phyloP scores from a whole-genome alignment of 1,140 invertebrate genomes.

The Drosophila parabipectinata region DNA sequence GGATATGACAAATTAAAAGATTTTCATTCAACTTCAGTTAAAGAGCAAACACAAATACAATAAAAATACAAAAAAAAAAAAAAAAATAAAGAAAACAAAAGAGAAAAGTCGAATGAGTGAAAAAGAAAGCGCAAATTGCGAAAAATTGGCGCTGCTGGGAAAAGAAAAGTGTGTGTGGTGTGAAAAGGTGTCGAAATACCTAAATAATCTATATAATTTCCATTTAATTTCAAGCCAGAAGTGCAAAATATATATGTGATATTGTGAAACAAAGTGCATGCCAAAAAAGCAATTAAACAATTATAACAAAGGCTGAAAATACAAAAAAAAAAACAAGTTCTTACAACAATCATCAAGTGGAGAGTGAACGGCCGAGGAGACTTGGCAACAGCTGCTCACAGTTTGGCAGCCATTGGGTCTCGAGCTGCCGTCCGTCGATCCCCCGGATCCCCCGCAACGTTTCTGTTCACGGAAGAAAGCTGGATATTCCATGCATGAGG shows the following conservation, averaged over 20 bases:
- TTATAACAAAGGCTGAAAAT: constrained; percentile 50
- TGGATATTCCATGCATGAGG: constrained; percentile 52
- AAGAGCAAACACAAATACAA: constrained; percentile 39
- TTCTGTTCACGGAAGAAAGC: background rate
- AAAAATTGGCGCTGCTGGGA: constrained; percentile 3
- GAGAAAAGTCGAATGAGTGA: constrained; percentile 4
- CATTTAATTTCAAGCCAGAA: constrained; percentile 30
- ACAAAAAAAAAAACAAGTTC: constrained; percentile 40
- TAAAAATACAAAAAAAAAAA: constrained; percentile 20
- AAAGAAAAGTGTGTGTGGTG: constrained; percentile 1
- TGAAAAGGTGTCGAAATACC: constrained; percentile 1
- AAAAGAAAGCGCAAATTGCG: constrained; percentile 10
- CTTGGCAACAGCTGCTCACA: constrained; percentile 58
- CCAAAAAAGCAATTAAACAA: constrained; percentile 51
- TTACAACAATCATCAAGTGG: constrained; percentile 13
- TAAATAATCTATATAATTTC: constrained; percentile 9
- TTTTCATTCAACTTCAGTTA: constrained; percentile 50
- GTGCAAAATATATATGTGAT: constrained; percentile 35
- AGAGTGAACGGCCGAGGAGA: constrained; percentile 60
- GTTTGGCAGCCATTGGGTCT: constrained; percentile 43
- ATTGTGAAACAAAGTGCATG: constrained; percentile 38
- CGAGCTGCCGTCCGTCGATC: background rate
- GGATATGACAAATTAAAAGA: constrained; percentile 72
- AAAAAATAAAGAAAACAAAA: constrained; percentile 14
- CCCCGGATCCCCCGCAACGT: constrained; percentile 49